A percentile compares a stretch with the other conserved stretches of the same genome.
Conservation (phyloP, 2,113 vertebrate species). For the Bubo blakistoni region DNA sequence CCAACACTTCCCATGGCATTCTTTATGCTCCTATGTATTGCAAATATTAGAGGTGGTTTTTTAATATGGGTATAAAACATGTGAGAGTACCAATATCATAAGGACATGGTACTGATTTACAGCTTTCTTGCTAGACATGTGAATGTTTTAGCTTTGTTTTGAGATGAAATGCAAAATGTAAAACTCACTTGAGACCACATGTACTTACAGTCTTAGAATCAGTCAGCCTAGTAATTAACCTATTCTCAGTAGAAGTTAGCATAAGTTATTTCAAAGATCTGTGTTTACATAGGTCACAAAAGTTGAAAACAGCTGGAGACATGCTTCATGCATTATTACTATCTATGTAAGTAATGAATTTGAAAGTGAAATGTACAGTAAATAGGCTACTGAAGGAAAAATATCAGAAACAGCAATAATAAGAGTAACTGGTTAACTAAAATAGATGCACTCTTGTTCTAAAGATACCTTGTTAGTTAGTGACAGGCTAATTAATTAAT, state of each 20-base stretch:
- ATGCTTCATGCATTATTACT: neutral
- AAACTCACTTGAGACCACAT: neutral
- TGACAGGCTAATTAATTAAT: constrained; percentile 12
- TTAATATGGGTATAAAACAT: neutral
- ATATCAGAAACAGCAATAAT: neutral
- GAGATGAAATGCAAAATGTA: constrained; percentile 22
- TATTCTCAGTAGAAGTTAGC: neutral
- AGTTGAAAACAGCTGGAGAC: neutral
- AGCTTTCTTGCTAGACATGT: neutral
- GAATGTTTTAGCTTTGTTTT: constrained; percentile 50
- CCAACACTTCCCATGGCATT: neutral
- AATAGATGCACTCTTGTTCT: neutral
- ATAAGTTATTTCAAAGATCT: neutral
- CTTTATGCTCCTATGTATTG: neutral
- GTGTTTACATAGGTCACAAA: neutral
- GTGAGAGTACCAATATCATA: neutral
- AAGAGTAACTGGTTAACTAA: neutral
- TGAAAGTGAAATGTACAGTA: neutral
- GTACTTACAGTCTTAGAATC: constrained; percentile 2
- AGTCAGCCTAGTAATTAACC: neutral
- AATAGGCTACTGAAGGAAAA: neutral
- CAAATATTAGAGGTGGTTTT: neutral
- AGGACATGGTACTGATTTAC: neutral
- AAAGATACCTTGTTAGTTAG: neutral
- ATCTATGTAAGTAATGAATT: neutral